Evolutionary conservation across 2,113 vertebrate genomes (phyloP), one percentile per base, ranked within the genome.

Genomic region (Nestor notabilis): DNA sequence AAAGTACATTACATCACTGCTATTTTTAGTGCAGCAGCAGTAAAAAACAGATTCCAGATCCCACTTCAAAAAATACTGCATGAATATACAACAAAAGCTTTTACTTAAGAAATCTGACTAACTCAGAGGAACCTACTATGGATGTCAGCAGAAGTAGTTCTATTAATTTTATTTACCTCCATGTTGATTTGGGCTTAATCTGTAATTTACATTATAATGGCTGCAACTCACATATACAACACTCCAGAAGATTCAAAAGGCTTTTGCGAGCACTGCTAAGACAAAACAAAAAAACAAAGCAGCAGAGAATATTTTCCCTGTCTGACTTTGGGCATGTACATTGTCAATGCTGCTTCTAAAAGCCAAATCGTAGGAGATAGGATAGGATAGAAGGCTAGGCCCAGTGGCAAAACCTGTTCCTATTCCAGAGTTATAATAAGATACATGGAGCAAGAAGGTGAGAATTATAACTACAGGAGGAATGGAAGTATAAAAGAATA

Each of bases 11-110:
- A 55, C 79, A 47, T 86, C 72, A 88, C 29, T 44, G 31, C 13
- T 95, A 90, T 92, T 93, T 96, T 95, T 90, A 94, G 55, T 33
- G 60, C 64, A 90, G 55, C 46, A 93, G 71, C 43, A 83, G 33
- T 63, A 78, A 92, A 91, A 89, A 66, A 33, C 19, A 63, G 35
- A 83, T 60, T 93, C 46, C 83, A 93, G 83, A 74, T 11, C 12
- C 39, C 1, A 6, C 63, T 88, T 76, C 46, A 77, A 70, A 83
- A 91, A 91, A 85, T 66, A 44, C 28, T 74, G 19, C 24, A 47
- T 47, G 33, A 84, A 31, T 47, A 63, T 11, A 60, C 15, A 70
- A 41, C 39, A 74, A 90, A 69, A 86, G 12, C 21, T 90, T 52
- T 83, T 83, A 33, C 24, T 71, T 88, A 79, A 88, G 41, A 95